Evolutionary conservation across 2,797 vertebrate genomes (phyloP).

Genomic region (Podargus strigoides): DNA sequence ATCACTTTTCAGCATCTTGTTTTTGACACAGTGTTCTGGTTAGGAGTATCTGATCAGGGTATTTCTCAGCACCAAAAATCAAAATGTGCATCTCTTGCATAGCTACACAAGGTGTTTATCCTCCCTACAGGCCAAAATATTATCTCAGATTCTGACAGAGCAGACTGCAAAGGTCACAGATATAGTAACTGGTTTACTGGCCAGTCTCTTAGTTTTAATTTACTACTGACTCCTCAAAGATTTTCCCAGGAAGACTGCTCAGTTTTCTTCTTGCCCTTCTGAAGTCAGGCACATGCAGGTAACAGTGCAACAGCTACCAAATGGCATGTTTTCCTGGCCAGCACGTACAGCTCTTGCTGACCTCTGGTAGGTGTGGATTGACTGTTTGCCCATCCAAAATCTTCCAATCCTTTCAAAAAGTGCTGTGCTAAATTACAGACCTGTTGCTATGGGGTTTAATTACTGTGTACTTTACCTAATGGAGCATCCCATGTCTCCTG

Average conservation of each 20-base stretch:
- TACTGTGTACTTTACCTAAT: background rate
- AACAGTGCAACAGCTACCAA: background rate
- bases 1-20: background rate
- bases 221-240: background rate
- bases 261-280: background rate
- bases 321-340: background rate
- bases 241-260: background rate
- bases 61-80: background rate
- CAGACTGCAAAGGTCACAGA: background rate
- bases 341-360: background rate
- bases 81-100: background rate
- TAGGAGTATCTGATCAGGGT: background rate
- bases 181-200: background rate
- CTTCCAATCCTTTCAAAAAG: background rate
- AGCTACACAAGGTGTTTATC: fast-evolving
- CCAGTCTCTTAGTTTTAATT: background rate
- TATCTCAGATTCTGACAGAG: background rate
- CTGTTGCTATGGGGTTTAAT: background rate
- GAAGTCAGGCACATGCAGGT: background rate
- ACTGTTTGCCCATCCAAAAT: background rate
- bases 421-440: background rate
- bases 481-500: background rate
- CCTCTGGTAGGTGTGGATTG: background rate
- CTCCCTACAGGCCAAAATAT: background rate
- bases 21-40: background rate